A percentile compares a stretch with the other conserved stretches of the same genome.
Evolutionary conservation across 2,797 vertebrate genomes (phyloP).

Genomic region (Phyllotis vaccarum): DNA sequence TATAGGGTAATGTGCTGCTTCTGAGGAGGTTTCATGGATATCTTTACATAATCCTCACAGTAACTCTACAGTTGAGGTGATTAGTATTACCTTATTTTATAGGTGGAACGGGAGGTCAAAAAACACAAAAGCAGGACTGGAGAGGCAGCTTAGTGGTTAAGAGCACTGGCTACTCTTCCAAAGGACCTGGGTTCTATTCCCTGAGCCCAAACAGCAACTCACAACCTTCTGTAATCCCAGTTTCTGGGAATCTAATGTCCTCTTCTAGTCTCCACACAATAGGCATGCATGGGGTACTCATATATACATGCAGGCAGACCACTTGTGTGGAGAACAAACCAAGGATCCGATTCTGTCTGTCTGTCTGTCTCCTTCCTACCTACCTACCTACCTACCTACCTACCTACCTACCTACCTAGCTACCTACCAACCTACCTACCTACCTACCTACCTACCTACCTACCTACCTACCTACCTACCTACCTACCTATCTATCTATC

Average conservation of each 20-base stretch:
- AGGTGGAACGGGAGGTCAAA: neutral
- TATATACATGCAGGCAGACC: neutral
- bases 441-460: too few species aligned
- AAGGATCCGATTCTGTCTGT: neutral
- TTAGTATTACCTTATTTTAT: neutral
- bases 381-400: too few species aligned
- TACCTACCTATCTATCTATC: too few species aligned
- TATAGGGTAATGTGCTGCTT: neutral
- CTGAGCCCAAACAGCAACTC: neutral
- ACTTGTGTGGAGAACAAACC: neutral
- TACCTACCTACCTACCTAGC: too few species aligned
- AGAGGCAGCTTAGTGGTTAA: neutral
- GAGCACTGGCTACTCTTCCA: neutral
- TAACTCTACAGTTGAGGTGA: neutral
- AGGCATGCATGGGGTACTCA: neutral
- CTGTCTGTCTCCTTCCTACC: too few species aligned
- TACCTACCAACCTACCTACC: too few species aligned
- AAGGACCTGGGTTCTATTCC: neutral
- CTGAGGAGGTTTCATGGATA: neutral
- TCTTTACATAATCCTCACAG: neutral
- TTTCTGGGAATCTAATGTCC: neutral
- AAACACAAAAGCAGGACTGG: neutral
- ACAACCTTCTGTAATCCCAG: too few species aligned
- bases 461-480: too few species aligned
- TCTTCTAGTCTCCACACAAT: neutral